A percentile compares a stretch with the other conserved stretches of the same genome.
Evolutionary conservation across 2,797 vertebrate genomes (phyloP).

Genomic region (Selene dorsalis): DNA sequence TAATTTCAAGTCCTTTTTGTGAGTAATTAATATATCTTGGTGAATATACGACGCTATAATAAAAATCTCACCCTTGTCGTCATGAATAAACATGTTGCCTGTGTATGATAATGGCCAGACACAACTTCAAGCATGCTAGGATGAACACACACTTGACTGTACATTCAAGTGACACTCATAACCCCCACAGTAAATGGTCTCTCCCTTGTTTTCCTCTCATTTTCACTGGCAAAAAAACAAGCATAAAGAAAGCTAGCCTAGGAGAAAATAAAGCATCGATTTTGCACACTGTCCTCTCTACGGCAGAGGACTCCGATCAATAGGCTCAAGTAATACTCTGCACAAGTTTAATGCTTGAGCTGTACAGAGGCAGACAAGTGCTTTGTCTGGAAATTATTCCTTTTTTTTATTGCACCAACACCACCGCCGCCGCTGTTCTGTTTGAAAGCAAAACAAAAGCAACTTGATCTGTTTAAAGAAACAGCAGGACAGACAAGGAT

Average conservation of each 20-base stretch:
- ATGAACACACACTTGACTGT: constrained; percentile 19
- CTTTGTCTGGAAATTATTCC: constrained; percentile 81
- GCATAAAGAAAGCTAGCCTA: constrained; percentile 74
- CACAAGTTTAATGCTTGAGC: constrained; percentile 80
- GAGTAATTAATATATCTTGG: background rate
- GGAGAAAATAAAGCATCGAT: constrained; percentile 85
- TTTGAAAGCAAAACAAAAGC: constrained; percentile 55
- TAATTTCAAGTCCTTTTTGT: background rate
- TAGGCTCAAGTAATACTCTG: constrained; percentile 81
- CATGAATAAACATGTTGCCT: background rate
- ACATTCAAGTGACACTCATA: constrained; percentile 25
- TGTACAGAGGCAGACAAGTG: constrained; percentile 75
- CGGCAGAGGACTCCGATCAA: constrained; percentile 79
- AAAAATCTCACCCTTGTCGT: background rate
- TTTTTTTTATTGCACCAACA: constrained; percentile 54
- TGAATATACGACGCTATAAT: background rate
- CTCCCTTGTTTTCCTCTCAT: constrained; percentile 68
- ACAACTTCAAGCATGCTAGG: constrained; percentile 12
- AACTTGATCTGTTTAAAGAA: constrained; percentile 42
- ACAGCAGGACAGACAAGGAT: background rate
- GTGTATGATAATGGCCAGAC: background rate
- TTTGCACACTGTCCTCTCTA: constrained; percentile 78
- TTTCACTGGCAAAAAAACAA: constrained; percentile 72
- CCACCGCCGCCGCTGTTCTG: constrained; percentile 6
- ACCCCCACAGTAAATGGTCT: constrained; percentile 45